Evolutionary conservation across 2,113 vertebrate species (phyloP).

Genomic region (Dromaius novaehollandiae): DNA sequence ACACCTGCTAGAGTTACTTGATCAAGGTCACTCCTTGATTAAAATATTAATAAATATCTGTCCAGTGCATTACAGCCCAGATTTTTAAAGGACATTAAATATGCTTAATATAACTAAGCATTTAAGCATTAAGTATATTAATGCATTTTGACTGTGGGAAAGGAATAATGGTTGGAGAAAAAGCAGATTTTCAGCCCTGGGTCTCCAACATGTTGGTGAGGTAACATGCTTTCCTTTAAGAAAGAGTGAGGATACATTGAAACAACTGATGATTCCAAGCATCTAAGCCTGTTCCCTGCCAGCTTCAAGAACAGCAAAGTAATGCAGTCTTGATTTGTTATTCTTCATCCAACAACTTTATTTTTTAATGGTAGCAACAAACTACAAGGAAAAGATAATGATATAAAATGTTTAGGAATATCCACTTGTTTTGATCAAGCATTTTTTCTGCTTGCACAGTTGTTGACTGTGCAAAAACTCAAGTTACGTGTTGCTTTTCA

Average conservation of each 20-base stretch:
- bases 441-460: neutral
- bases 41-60: neutral
- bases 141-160: neutral
- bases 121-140: fast-evolving
- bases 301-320: neutral
- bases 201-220: neutral
- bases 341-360: neutral
- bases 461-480: neutral
- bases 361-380: neutral
- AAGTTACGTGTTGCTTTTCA: neutral
- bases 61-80: neutral
- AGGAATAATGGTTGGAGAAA: neutral
- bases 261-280: neutral
- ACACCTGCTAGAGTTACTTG: neutral
- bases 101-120: neutral
- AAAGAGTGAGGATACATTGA: neutral
- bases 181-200: neutral
- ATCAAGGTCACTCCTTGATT: neutral
- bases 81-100: neutral
- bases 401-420: neutral
- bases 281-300: neutral
- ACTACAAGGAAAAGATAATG: neutral
- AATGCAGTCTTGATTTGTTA: neutral
- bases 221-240: neutral
- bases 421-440: neutral